Evolutionary conservation across 2,797 vertebrate genomes (phyloP), one percentile per base, ranked within the genome.

Genomic region (Typhlichthys subterraneus): DNA sequence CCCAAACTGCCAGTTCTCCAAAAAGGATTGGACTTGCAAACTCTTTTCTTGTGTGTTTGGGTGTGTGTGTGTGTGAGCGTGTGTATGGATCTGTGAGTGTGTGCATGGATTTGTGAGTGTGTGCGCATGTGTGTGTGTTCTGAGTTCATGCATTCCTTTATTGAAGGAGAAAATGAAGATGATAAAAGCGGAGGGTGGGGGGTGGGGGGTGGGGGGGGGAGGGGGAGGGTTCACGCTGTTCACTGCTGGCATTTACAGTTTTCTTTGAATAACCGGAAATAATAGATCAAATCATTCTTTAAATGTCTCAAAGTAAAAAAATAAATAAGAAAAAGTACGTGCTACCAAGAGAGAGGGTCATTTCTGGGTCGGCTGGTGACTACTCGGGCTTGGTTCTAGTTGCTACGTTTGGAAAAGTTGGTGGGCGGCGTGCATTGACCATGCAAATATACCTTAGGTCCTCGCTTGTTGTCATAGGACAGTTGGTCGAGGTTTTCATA

Each of bases 391-490:
- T 90, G 89, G 88, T 92, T 93, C 93, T 94, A 94, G 91, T 90
- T 92, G 94, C 92, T 95, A 94, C 92, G 85, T 91, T 94, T 95
- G 96, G 95, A 98, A 98, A 95, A 98, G 95, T 98, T 98, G 95
- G 96, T 96, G 96, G 97, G 97, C 95, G 96, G 96, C 98, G 97
- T 99, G 97, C 97, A 98, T 96, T 94, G 94, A 97, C 96, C 97
- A 99, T 99, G 97, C 97, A 99, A 96, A 96, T 98, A 98, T 99
- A 99, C 98, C 97, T 99, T 99, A 92, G 98, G 98, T 99, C 98
- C 97, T 95, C 97, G 96, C 96, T 99, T 99, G 97, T 96, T 97
- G 96, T 99, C 98, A 99, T 94, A 98, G 95, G 97, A 98, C 96
- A 99, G 98, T 97, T 99, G 97, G 95, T 97, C 97, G 96, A 97